Percentiles rank a stretch among this genome's conserved stretches.
Conservation (phyloP, 1,140 invertebrate species). For the Cryptotermes secundus region DNA sequence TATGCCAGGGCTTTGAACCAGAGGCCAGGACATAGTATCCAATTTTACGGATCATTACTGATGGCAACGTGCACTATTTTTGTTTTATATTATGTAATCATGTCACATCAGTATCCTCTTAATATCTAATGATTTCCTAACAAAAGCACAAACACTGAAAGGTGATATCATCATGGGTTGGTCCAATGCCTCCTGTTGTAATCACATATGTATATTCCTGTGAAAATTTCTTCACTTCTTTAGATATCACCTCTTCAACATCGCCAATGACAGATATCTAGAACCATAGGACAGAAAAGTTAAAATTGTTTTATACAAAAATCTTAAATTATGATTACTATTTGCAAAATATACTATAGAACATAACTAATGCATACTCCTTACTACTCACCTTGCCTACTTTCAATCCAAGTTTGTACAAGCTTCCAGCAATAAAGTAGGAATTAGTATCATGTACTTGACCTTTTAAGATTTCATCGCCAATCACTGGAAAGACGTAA, state of each 20-base stretch:
- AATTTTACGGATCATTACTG: no score
- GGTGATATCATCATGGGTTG: slow-evolving; percentile 66
- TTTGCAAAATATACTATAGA: no score
- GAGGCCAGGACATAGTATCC: no score
- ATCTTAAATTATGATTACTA: no score
- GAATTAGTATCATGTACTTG: slow-evolving; percentile 62
- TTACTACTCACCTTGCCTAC: slow-evolving; percentile 43
- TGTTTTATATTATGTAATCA: no score
- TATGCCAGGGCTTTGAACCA: no score
- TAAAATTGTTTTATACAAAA: no score
- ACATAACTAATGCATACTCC: no score
- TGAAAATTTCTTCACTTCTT: slow-evolving; percentile 56
- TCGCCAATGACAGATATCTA: slow-evolving; percentile 58
- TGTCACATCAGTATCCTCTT: no score
- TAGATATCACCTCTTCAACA: slow-evolving; percentile 53
- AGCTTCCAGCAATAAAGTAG: slow-evolving; percentile 53
- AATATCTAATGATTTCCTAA: no score
- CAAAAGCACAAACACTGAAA: slow-evolving; percentile 53
- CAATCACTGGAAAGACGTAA: slow-evolving; percentile 50
- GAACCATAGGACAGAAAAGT: no score
- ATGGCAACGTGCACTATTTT: no score
- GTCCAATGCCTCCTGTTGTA: slow-evolving; percentile 63
- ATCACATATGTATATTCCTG: slow-evolving; percentile 55
- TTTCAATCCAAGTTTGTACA: slow-evolving; percentile 54
- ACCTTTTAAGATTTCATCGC: slow-evolving; percentile 66